A percentile compares a stretch with the other conserved stretches of the same genome.
Evolutionary conservation across 1,140 invertebrate species (phyloP).

Genomic region (Medauroidea extradentata): DNA sequence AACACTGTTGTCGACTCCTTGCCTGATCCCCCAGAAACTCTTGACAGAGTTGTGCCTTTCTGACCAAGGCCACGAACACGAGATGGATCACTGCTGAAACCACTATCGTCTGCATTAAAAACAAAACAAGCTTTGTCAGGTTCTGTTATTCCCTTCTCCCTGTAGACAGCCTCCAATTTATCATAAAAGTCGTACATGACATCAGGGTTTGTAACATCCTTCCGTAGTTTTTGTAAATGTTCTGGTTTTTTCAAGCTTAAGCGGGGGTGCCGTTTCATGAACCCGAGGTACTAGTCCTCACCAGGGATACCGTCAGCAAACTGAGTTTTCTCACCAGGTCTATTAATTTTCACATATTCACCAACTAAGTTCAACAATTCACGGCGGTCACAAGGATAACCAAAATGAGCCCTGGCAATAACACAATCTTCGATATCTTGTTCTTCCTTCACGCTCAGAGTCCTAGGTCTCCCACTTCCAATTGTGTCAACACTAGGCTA

Average conservation of each 20-base stretch:
- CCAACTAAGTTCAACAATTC: too few species aligned
- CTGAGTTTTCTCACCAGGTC: too few species aligned
- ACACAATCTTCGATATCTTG: too few species aligned
- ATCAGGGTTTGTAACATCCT: background rate
- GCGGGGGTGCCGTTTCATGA: background rate
- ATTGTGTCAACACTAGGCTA: too few species aligned
- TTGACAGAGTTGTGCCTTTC: conserved; percentile 27
- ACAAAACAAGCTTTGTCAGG: background rate
- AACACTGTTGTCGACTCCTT: conserved; percentile 31
- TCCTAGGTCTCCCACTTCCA: too few species aligned
- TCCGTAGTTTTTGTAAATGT: background rate
- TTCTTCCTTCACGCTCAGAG: too few species aligned
- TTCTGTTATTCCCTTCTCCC: background rate
- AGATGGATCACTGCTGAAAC: background rate
- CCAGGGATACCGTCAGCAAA: background rate
- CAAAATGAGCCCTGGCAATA: too few species aligned
- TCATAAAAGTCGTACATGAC: background rate
- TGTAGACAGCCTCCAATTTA: background rate
- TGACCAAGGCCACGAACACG: conserved; percentile 19
- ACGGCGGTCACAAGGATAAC: too few species aligned
- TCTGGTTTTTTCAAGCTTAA: background rate
- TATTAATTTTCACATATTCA: too few species aligned
- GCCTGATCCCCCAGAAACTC: conserved; percentile 30
- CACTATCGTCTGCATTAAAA: background rate
- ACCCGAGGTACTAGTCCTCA: background rate